phyloP scores from a whole-genome alignment of 2,888 invertebrate genomes.

The Hyposoter didymator region DNA sequence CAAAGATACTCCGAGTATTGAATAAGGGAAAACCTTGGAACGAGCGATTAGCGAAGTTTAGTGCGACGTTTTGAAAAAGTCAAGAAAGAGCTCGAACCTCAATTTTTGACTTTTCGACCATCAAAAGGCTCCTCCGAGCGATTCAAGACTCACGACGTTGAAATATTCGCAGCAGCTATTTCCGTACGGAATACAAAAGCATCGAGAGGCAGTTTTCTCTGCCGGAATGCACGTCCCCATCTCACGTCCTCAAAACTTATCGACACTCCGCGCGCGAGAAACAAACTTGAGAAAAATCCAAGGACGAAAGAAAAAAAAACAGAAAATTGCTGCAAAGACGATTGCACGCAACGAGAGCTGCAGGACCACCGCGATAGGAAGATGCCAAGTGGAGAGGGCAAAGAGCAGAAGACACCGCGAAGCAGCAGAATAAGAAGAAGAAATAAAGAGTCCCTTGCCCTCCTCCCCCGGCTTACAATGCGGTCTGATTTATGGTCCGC shows the following conservation, averaged over 20 bases:
- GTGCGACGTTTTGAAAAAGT: neutral
- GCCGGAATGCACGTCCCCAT: too few species aligned
- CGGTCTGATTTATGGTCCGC: slow-evolving; percentile 83
- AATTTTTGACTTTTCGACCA: neutral
- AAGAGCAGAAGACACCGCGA: slow-evolving; percentile 81
- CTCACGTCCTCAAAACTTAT: slow-evolving; percentile 40
- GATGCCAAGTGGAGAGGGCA: slow-evolving; percentile 86
- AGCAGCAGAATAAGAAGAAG: slow-evolving; percentile 84
- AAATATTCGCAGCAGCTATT: neutral
- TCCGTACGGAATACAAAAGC: neutral
- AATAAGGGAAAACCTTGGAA: slow-evolving; percentile 47
- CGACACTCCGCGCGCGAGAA: slow-evolving; percentile 36
- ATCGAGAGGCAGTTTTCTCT: too few species aligned
- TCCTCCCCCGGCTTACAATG: slow-evolving; percentile 80
- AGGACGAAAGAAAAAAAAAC: neutral
- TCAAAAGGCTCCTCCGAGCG: neutral
- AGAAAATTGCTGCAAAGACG: too few species aligned
- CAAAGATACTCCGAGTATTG: slow-evolving; percentile 14
- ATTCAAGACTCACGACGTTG: neutral
- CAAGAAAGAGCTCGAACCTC: neutral
- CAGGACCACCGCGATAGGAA: slow-evolving; percentile 83
- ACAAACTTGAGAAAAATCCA: slow-evolving; percentile 1
- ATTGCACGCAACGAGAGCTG: slow-evolving; percentile 29
- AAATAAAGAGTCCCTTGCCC: slow-evolving; percentile 76
- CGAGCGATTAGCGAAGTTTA: slow-evolving; percentile 56